Base-by-base conservation (phyloP, 1,140 invertebrate species). In the Anoplophora glabripennis region DNA sequence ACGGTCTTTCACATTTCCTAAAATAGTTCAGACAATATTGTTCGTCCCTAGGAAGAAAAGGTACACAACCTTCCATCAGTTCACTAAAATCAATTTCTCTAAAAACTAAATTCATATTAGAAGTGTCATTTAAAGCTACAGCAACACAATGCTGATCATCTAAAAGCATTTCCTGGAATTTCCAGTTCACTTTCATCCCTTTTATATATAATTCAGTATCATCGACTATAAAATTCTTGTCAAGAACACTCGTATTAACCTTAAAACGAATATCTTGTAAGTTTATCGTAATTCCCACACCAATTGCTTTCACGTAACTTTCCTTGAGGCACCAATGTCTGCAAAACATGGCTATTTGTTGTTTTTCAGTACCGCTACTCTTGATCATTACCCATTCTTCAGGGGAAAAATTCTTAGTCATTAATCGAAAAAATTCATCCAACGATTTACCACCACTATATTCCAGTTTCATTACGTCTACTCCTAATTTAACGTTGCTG, bases 301-400 rank as follows among this genome's bases (percentile, higher is more conserved):
- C 94, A 44, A 89, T 80, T 56, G 94, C 93, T 80, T 98, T 98
- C 0, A 94, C 88, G 74, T 94, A 94, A 75, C 92, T 92, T 75
- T 98, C 96, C 79, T 98, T 98, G n/a, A 98, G 78, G 63, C 90
- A 89, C 95, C 95, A 98, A 71, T 90, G 81, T 41, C 52, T 81
- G 74, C 87, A 95, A 75, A 96, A 97, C 64, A 84, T 86, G 7
- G 77, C 75, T 11, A 93, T 67, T 78, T 88, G 78, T 41, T 85
- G 80, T 10, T 67, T 63, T 48, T 86, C 78, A 38, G 79, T 77
- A 10, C 62, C 11, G 59, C 67, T 70, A 12, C 74, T 75, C 28
- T 73, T 79, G 56, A 98, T 94, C 53, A 80, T 83, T 3, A 65
- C 61, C 94, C 93, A 97, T 76, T 98, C 94, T 4, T 79, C 66